phyloP scores from a whole-genome alignment of 1,140 invertebrate species.

The Eueides isabella region DNA sequence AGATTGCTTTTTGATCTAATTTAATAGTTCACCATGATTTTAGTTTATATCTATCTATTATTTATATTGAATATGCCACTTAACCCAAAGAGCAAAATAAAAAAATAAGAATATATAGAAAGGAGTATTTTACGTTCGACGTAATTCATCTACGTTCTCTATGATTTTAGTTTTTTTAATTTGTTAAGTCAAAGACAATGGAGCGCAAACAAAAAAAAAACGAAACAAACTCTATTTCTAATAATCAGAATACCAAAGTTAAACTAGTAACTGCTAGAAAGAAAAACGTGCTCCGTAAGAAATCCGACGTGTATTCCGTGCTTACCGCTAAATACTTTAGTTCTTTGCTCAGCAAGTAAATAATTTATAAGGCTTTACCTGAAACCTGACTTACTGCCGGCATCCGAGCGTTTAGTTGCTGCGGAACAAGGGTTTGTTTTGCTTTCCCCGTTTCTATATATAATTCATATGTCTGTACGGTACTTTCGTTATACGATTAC shows the following conservation, averaged over 20 bases:
- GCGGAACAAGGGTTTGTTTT: conserved; percentile 43
- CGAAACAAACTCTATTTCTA: not conserved
- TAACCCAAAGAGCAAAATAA: too few relatives aligned
- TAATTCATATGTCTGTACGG: conserved; percentile 9
- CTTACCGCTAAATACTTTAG: conserved; percentile 54
- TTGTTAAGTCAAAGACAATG: too few relatives aligned
- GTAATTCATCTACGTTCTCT: too few relatives aligned
- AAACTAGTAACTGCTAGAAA: conserved; percentile 36
- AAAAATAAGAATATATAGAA: too few relatives aligned
- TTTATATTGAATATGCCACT: too few relatives aligned
- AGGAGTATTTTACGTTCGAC: too few relatives aligned
- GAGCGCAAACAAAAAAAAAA: not conserved
- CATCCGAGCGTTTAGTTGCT: conserved; percentile 43
- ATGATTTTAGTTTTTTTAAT: too few relatives aligned
- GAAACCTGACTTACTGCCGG: conserved; percentile 51
- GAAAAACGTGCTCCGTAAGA: conserved; percentile 47
- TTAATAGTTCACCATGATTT: too few relatives aligned
- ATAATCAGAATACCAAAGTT: not conserved
- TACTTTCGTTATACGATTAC: conserved; percentile 8
- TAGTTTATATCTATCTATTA: too few relatives aligned
- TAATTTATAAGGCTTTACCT: conserved; percentile 59
- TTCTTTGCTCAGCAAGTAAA: conserved; percentile 54
- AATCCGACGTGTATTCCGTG: conserved; percentile 46
- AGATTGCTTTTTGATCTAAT: too few relatives aligned
- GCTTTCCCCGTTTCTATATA: conserved; percentile 28